Evolutionary conservation across 53 echinoderm and acorn worm species (phyloP).

Genomic region (Luidia sarsii): DNA sequence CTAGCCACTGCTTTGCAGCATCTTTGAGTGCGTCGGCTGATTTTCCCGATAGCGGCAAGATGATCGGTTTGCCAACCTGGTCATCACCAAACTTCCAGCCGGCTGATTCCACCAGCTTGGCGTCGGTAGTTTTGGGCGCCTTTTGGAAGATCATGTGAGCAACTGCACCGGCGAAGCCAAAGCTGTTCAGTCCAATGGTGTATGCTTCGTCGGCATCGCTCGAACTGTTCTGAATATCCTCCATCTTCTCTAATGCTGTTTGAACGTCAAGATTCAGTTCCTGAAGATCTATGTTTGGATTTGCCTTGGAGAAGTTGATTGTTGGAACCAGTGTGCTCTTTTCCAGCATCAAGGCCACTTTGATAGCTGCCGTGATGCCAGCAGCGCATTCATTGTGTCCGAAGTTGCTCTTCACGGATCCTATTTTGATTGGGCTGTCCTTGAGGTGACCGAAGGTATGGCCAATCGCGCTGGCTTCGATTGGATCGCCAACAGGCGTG

Average conservation of each 20-base stretch:
- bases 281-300: slow-evolving; percentile 79
- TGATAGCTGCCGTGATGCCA: slow-evolving; percentile 87
- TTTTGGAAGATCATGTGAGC: slow-evolving; percentile 96
- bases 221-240: background rate
- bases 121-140: slow-evolving; percentile 53
- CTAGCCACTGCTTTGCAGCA: slow-evolving; percentile 75
- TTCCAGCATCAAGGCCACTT: slow-evolving; percentile 91
- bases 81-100: slow-evolving; percentile 84
- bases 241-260: slow-evolving; percentile 65
- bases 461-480: slow-evolving; percentile 90
- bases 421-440: slow-evolving; percentile 78
- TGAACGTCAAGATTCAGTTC: slow-evolving; percentile 78
- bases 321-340: slow-evolving; percentile 81
- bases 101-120: background rate
- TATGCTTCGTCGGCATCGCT: slow-evolving; percentile 38
- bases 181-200: slow-evolving; percentile 91
- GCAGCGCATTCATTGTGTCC: slow-evolving; percentile 94
- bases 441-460: slow-evolving; percentile 65
- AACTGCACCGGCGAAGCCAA: slow-evolving; percentile 92
- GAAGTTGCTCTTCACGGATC: slow-evolving; percentile 97
- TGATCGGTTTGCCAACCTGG: slow-evolving; percentile 60
- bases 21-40: slow-evolving; percentile 78
- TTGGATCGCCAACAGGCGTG: slow-evolving; percentile 95
- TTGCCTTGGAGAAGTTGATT: slow-evolving; percentile 83
- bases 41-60: slow-evolving; percentile 90